Percentiles rank a stretch among this genome's conserved stretches.
These are phyloP conservation scores for Drosophila picticornis DNA, from an alignment of 2,888 invertebrate genomes.

Conservation along the genomic window DNA sequence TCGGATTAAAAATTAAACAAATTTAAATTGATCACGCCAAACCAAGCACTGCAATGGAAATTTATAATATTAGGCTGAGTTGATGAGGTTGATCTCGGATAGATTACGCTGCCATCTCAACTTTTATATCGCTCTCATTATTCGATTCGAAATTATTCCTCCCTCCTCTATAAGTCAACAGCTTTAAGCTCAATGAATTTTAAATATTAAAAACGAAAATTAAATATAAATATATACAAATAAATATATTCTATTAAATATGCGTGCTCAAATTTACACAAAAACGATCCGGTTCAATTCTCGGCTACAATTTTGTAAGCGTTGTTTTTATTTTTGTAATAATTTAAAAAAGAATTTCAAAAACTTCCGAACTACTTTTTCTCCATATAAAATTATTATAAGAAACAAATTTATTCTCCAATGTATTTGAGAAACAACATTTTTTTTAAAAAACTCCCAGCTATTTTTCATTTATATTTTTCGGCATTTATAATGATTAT, in stretches of 20 bases:
- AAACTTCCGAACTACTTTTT: background rate
- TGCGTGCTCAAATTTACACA: background rate
- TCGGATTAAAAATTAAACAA: background rate
- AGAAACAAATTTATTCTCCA: background rate
- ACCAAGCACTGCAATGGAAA: background rate
- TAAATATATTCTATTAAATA: too few species aligned
- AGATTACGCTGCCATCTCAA: background rate
- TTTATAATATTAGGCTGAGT: background rate
- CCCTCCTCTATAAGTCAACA: too few species aligned
- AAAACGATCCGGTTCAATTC: background rate
- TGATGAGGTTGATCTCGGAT: background rate
- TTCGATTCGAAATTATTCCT: background rate
- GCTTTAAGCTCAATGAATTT: background rate
- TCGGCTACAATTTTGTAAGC: background rate
- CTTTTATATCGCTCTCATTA: background rate
- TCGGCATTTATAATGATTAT: background rate
- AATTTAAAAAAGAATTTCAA: background rate
- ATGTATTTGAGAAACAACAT: background rate
- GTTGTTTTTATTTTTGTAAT: background rate
- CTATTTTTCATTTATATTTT: background rate
- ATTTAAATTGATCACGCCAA: background rate
- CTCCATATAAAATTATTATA: background rate
- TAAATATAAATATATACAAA: too few species aligned
- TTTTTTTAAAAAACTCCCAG: rapidly evolving
- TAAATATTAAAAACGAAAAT: background rate